These are phyloP conservation scores for Chromobotia macracanthus DNA, from an alignment of 2,797 vertebrate genomes.

Conservation along the genomic window DNA sequence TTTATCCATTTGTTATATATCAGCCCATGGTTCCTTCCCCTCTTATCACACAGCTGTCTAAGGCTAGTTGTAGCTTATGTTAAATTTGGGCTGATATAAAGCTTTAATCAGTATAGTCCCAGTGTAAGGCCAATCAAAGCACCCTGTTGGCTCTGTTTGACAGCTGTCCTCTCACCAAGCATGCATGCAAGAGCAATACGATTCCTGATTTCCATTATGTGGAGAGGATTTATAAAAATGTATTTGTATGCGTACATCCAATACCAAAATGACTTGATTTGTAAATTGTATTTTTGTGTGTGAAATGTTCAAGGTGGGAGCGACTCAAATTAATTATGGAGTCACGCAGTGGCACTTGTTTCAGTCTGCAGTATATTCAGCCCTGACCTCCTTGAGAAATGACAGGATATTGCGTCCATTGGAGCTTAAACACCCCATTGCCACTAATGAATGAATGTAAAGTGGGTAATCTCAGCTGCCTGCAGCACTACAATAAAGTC, in stretches of 20 bases:
- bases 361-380: constrained; percentile 10
- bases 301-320: background rate
- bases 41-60: background rate
- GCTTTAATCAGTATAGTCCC: constrained; percentile 18
- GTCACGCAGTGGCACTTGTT: background rate
- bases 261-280: background rate
- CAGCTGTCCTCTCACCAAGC: constrained; percentile 10
- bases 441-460: constrained; percentile 12
- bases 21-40: background rate
- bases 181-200: constrained; percentile 18
- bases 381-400: background rate
- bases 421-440: background rate
- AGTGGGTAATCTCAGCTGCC: background rate
- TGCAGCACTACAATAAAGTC: constrained; percentile 8
- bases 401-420: background rate
- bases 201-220: background rate
- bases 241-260: background rate
- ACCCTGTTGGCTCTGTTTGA: constrained; percentile 14
- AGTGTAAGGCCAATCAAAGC: constrained; percentile 17
- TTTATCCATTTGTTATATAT: constrained; percentile 23
- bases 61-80: constrained; percentile 7
- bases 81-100: constrained; percentile 22
- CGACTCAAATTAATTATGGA: background rate
- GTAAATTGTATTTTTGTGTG: background rate
- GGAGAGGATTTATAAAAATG: background rate